phyloP scores from a whole-genome alignment of 2,113 vertebrate species.

The Antennarius striatus region DNA sequence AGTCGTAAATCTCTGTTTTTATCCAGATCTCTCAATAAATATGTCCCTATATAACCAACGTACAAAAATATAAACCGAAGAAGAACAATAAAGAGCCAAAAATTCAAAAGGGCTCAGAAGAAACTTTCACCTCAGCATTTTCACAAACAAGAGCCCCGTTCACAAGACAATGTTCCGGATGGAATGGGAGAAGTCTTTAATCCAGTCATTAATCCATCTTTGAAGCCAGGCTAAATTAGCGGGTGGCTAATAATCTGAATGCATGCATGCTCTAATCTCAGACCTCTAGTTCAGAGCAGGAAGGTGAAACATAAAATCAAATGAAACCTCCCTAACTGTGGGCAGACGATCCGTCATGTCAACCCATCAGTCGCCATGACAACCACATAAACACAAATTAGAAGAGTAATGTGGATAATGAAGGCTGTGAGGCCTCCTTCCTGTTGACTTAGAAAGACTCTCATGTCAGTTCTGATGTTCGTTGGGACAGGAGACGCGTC shows the following conservation, averaged over 20 bases:
- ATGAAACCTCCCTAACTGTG: no score
- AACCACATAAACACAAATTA: no score
- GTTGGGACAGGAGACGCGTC: constrained; percentile 9
- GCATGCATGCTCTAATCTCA: no score
- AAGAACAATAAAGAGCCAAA: neutral
- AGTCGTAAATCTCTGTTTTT: no score
- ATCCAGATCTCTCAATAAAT: neutral
- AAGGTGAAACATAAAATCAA: no score
- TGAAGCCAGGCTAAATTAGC: neutral
- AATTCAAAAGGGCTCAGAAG: neutral
- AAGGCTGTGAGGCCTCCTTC: neutral
- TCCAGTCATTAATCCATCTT: neutral
- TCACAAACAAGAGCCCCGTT: no score
- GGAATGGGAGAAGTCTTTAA: neutral
- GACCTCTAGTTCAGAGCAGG: no score
- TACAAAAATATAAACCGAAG: neutral
- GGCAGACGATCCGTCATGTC: no score
- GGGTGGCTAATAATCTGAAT: neutral
- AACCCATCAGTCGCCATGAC: no score
- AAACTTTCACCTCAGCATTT: neutral
- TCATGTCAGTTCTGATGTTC: neutral
- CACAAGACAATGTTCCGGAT: no score
- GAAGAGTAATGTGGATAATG: no score
- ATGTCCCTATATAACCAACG: neutral
- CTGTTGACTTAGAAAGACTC: constrained; percentile 1